A percentile compares a stretch with the other conserved stretches of the same genome.
These are phyloP conservation scores for Bucco capensis DNA, from an alignment of 2,113 vertebrate genomes.

Conservation along the genomic window DNA sequence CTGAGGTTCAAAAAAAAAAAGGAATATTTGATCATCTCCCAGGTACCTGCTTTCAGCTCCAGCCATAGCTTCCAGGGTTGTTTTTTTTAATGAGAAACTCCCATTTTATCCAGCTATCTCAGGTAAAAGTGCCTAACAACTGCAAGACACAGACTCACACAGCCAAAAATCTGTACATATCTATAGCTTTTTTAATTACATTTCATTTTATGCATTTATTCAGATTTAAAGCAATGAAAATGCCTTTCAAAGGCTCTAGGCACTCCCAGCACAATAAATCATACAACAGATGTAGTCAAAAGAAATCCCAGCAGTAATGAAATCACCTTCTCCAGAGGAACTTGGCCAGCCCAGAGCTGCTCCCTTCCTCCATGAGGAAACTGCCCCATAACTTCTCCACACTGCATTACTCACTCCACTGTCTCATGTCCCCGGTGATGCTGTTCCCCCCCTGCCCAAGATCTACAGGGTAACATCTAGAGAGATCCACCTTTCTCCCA, in stretches of 20 bases:
- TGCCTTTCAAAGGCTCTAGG: neutral
- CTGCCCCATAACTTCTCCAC: neutral
- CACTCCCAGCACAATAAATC: neutral
- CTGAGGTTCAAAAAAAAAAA: neutral
- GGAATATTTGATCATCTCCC: neutral
- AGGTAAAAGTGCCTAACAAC: neutral
- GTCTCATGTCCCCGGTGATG: neutral
- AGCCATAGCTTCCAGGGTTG: neutral
- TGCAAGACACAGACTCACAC: neutral
- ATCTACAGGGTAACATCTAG: accelerated
- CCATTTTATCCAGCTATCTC: neutral
- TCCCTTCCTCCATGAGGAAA: neutral
- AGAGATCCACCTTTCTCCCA: neutral
- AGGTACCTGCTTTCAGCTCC: neutral
- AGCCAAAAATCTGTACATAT: neutral
- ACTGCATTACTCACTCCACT: neutral
- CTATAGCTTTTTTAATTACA: neutral
- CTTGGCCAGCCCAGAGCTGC: neutral
- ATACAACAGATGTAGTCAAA: neutral
- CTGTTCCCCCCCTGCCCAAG: neutral
- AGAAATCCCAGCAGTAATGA: neutral
- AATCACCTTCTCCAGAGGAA: neutral
- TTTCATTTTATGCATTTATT: neutral
- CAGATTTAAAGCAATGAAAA: neutral
- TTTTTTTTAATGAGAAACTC: neutral